Percentiles rank a stretch among this genome's conserved stretches.
phyloP scores from a whole-genome alignment of 1,140 invertebrate genomes.

The Plutomurus gul region DNA sequence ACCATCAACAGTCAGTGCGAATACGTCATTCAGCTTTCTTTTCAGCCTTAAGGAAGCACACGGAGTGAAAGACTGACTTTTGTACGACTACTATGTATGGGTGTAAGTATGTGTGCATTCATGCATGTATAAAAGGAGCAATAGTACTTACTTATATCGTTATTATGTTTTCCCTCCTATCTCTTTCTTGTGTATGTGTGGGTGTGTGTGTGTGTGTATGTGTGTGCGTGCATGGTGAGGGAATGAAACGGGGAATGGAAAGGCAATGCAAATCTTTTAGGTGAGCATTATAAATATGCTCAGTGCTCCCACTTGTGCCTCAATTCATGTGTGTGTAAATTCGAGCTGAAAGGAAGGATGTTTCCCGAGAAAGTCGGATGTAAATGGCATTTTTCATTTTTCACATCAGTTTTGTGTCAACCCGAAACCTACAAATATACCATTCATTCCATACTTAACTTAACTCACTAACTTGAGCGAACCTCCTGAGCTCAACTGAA shows the following conservation, averaged over 20 bases:
- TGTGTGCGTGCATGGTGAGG: neutral
- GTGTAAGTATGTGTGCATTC: too few species aligned
- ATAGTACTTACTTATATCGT: neutral
- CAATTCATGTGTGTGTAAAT: constrained; percentile 29
- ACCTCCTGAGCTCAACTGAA: constrained; percentile 7
- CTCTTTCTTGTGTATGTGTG: neutral
- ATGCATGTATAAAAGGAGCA: too few species aligned
- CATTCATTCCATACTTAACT: constrained; percentile 29
- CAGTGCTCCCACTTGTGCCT: constrained; percentile 18
- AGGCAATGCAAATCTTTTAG: constrained; percentile 26
- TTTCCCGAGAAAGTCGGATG: constrained; percentile 24
- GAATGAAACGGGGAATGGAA: neutral
- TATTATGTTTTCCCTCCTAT: neutral
- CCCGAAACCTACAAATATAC: constrained; percentile 28
- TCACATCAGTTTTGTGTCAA: constrained; percentile 34
- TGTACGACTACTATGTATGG: too few species aligned
- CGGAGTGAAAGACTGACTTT: too few species aligned
- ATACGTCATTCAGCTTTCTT: too few species aligned
- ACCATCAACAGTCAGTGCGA: too few species aligned
- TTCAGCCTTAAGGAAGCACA: too few species aligned
- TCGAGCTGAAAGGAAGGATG: constrained; percentile 25
- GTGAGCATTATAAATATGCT: constrained; percentile 29
- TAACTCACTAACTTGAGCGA: constrained; percentile 23
- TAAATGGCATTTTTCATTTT: constrained; percentile 43
- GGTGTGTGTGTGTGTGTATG: neutral